Evolutionary conservation across 1,140 invertebrate species (phyloP).

Genomic region (Drosophila punjabiensis): DNA sequence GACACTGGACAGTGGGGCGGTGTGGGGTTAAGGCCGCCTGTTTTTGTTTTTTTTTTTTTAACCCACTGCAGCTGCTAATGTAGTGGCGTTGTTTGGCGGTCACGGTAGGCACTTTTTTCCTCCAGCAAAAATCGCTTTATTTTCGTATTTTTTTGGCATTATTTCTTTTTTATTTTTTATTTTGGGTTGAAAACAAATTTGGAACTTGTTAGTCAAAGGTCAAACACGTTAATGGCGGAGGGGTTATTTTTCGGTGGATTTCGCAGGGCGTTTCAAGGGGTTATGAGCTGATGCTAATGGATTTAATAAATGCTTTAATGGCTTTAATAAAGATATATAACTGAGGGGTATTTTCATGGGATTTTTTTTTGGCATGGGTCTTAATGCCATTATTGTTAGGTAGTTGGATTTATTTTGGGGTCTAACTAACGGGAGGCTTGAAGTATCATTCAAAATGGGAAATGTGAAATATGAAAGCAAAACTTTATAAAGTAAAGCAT

Average conservation of each 20-base stretch:
- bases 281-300: slow-evolving; percentile 41
- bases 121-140: slow-evolving; percentile 13
- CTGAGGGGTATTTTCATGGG: neutral
- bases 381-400: neutral
- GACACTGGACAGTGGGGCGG: neutral
- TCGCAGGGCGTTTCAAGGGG: slow-evolving; percentile 11
- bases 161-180: slow-evolving; percentile 3
- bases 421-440: neutral
- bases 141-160: neutral
- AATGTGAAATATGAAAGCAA: neutral
- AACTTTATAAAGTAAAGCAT: neutral
- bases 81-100: slow-evolving; percentile 79
- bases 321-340: slow-evolving; percentile 40
- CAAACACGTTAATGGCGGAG: slow-evolving; percentile 37
- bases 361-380: neutral
- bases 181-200: slow-evolving; percentile 61
- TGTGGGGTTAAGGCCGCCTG: slow-evolving; percentile 11
- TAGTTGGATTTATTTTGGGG: neutral
- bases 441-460: neutral
- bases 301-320: slow-evolving; percentile 51
- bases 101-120: slow-evolving; percentile 49
- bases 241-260: slow-evolving; percentile 15
- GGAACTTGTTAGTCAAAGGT: slow-evolving; percentile 65
- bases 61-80: slow-evolving; percentile 68
- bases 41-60: slow-evolving; percentile 5